Percentiles rank a stretch among this genome's conserved stretches.
These are phyloP conservation scores for Muscicapa adusta DNA, from an alignment of 2,113 vertebrate species.

Conservation along the genomic window DNA sequence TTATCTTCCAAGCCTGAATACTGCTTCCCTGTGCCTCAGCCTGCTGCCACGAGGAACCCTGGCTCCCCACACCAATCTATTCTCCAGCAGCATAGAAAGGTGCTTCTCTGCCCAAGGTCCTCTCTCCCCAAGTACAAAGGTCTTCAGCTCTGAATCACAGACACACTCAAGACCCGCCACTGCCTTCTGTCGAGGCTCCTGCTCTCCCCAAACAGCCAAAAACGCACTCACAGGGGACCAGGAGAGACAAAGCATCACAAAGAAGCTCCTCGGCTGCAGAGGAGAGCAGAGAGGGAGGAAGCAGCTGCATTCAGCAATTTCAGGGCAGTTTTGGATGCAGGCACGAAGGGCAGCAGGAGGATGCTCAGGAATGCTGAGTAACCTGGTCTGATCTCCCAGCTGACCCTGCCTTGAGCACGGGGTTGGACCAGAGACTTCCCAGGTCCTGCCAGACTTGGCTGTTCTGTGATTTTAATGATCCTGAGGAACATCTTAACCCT, in stretches of 20 bases:
- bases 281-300: background rate
- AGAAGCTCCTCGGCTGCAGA: background rate
- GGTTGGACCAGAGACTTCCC: background rate
- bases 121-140: background rate
- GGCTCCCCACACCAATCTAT: background rate
- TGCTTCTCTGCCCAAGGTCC: background rate
- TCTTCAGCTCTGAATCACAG: background rate
- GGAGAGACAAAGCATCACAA: background rate
- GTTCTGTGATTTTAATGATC: background rate
- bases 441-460: background rate
- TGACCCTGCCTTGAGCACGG: background rate
- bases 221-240: background rate
- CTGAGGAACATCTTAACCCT: background rate
- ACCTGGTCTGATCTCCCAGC: slow-evolving; percentile 32
- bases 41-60: background rate
- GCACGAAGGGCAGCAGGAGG: background rate
- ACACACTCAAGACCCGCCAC: background rate
- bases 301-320: background rate
- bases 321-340: background rate
- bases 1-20: background rate
- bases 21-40: background rate
- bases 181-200: background rate
- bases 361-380: slow-evolving; percentile 56
- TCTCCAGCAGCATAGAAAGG: background rate
- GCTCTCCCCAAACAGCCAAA: background rate